These are phyloP conservation scores for Sebastes cheni DNA, from an alignment of 2,797 vertebrate genomes.

Conservation along the genomic window DNA sequence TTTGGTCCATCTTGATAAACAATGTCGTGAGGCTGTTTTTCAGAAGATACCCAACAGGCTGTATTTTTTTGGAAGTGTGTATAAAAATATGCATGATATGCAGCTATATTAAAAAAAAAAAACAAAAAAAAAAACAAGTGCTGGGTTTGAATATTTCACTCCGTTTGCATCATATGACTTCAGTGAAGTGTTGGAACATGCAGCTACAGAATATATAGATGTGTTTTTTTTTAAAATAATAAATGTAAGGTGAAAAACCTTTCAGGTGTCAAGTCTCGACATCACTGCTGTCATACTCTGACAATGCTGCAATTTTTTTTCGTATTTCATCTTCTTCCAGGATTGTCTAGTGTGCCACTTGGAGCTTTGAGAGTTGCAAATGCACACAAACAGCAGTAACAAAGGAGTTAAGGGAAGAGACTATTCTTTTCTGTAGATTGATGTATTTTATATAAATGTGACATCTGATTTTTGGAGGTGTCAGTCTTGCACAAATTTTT, in stretches of 20 bases:
- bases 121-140: not conserved
- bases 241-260: not conserved
- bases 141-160: not conserved
- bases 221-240: not conserved
- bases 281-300: conserved; percentile 6
- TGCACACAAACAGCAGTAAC: not conserved
- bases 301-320: not conserved
- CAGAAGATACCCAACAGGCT: not conserved
- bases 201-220: not conserved
- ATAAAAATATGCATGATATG: not conserved
- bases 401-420: not conserved
- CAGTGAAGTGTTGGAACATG: not conserved
- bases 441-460: not conserved
- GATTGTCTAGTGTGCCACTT: not conserved
- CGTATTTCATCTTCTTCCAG: conserved; percentile 1
- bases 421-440: not conserved
- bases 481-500: not conserved
- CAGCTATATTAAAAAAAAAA: not conserved
- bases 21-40: not conserved
- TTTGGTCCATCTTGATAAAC: not conserved
- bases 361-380: not conserved
- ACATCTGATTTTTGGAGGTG: not conserved
- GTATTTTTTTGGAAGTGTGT: not conserved
- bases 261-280: not conserved
- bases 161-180: not conserved